Conservation (phyloP, 53 echinoderm and acorn worm genomes). For the Crossaster papposus region DNA sequence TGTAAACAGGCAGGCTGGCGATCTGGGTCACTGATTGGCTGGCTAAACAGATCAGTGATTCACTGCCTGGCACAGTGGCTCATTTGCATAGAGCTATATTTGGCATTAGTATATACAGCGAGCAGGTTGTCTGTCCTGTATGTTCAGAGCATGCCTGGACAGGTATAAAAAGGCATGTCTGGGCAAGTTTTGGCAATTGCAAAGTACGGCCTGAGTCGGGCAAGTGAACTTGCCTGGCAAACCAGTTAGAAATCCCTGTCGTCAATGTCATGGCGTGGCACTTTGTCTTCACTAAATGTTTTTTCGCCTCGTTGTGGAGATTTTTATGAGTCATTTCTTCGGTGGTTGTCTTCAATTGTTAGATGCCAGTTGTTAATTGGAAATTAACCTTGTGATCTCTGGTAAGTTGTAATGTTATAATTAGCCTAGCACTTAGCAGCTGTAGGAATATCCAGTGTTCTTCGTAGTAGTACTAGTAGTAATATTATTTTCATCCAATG, state of each 20-base stretch:
- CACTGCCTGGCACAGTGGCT: slow-evolving; percentile 33
- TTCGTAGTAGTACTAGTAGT: too few species aligned
- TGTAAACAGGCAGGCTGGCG: neutral
- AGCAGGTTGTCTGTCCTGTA: neutral
- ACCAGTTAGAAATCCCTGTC: neutral
- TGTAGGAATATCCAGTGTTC: too few species aligned
- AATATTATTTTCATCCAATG: too few species aligned
- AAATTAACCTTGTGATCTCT: slow-evolving; percentile 28
- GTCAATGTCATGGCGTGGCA: neutral
- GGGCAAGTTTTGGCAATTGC: slow-evolving; percentile 46
- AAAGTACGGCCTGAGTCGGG: slow-evolving; percentile 2
- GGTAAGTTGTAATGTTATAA: slow-evolving; percentile 16
- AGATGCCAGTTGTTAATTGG: slow-evolving; percentile 10
- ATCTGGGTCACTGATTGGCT: slow-evolving; percentile 59
- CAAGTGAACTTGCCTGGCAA: slow-evolving; percentile 13
- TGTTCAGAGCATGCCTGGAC: neutral
- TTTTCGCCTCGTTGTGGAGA: slow-evolving; percentile 20
- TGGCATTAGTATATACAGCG: slow-evolving; percentile 48
- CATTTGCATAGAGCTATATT: slow-evolving; percentile 57
- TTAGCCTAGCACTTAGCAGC: neutral
- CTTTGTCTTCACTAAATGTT: neutral
- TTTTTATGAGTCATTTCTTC: neutral
- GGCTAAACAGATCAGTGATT: slow-evolving; percentile 32
- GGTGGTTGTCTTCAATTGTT: neutral
- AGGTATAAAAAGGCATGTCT: slow-evolving; percentile 57